These are phyloP conservation scores for Ia io DNA, from an alignment of 2,113 vertebrate species.

Conservation along the genomic window DNA sequence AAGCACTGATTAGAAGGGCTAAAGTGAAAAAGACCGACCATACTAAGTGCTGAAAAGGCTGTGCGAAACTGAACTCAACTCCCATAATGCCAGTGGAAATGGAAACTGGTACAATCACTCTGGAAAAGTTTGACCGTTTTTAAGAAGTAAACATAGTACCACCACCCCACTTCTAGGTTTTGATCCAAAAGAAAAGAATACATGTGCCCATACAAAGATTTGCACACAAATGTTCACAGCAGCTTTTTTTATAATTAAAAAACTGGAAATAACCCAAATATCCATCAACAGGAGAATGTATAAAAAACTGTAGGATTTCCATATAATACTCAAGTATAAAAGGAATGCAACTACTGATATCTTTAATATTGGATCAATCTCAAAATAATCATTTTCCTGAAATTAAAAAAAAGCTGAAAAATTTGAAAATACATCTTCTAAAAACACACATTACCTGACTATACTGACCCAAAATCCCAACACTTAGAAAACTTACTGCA, in stretches of 20 bases:
- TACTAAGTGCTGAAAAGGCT: not conserved
- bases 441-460: not conserved
- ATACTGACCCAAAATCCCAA: not conserved
- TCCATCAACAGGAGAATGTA: not conserved
- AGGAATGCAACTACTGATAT: not conserved
- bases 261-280: not conserved
- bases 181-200: not conserved
- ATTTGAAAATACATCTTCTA: not conserved
- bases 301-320: not conserved
- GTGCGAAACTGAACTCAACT: not conserved
- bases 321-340: not conserved
- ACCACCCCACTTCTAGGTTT: not conserved
- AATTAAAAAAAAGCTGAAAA: not conserved
- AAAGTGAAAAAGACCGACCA: not conserved
- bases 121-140: not conserved
- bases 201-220: not conserved
- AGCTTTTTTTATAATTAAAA: not conserved
- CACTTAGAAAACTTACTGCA: not conserved
- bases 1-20: not conserved
- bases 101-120: not conserved
- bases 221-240: not conserved
- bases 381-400: not conserved
- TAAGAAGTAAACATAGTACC: not conserved
- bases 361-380: not conserved
- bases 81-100: not conserved